Conservation (phyloP, 2,113 vertebrate genomes). For the Cichladusa arquata region DNA sequence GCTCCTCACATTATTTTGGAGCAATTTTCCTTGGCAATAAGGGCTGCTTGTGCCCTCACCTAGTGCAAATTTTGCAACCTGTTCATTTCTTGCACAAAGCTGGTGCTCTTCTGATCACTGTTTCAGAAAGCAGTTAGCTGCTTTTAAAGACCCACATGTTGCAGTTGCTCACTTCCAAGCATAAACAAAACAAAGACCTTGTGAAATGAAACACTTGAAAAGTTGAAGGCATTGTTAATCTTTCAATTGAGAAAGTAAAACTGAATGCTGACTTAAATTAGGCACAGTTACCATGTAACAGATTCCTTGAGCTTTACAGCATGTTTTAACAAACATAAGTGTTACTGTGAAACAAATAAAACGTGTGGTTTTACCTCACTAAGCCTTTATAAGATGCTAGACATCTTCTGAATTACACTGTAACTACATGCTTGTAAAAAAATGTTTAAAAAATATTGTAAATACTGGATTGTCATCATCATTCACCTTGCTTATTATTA, state of each 20-base stretch:
- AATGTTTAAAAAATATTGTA: not conserved
- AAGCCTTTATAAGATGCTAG: not conserved
- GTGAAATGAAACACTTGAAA: not conserved
- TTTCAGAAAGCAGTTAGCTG: not conserved
- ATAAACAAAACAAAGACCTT: not conserved
- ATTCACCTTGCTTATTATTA: not conserved
- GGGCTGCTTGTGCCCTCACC: not conserved
- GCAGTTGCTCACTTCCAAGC: not conserved
- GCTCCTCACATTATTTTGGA: fast-evolving
- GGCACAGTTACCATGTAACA: not conserved
- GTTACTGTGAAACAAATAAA: not conserved
- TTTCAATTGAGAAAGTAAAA: not conserved
- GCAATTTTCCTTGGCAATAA: not conserved
- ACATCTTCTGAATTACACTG: not conserved
- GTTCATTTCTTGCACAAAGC: not conserved
- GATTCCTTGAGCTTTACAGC: not conserved
- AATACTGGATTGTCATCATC: not conserved
- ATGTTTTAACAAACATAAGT: not conserved
- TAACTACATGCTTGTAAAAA: not conserved
- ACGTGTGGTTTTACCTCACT: not conserved
- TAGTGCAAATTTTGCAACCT: not conserved
- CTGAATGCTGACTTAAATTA: not conserved
- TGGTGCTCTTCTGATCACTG: not conserved
- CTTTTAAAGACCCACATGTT: not conserved
- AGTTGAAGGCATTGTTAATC: not conserved